Base-by-base conservation (phyloP, 2,888 invertebrate genomes). In the Ormyrus thymus region DNA sequence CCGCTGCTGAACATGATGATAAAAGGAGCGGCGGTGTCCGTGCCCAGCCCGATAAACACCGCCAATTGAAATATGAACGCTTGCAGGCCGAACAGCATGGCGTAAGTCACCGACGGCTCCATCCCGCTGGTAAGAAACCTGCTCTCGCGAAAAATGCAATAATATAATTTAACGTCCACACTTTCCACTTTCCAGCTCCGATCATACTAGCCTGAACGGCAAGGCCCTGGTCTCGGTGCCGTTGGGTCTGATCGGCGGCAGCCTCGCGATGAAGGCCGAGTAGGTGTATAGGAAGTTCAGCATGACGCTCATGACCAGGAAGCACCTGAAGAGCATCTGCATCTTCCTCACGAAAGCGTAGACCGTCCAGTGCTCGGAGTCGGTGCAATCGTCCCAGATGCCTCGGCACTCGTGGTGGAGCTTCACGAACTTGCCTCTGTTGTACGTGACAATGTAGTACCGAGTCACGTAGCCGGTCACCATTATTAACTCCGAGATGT, bases 11-110 rank as follows among this genome's bases (percentile, higher is more conserved):
- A 78, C 46, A 84, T 65, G 8, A 83, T 71, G 5, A 86, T 65
- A 29, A 84, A 61, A 43, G 85, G 84, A 0, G 82, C 84, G 13
- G 81, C 59, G 0, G 82, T 86, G 59, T 86, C 85, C 0, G 76
- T 62, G 9, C 64, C 84, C 8, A 81, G 81, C 53, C 78, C 83
- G 0, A 83, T 81, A 2, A 85, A 45, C 1, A 80, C 81, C 7
- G 81, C 80, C 59, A 81, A 81, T 2, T 76, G n/a, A 46, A 83
- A 70, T 0, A 78, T 43, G 2, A 73, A n/a, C 10, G 84, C 51
- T 65, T 86, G 84, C 15, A 81, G 2, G 1, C 68, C 15, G 62
- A 82, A 84, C n/a, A 72, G 72, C 0, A 83, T 69, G 48, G 84
- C 84, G 58, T 83, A 86, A 75, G 79, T 83, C 0, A 86, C 84